Base-by-base conservation (phyloP, 2,113 vertebrate species). In the Trinectes maculatus region DNA sequence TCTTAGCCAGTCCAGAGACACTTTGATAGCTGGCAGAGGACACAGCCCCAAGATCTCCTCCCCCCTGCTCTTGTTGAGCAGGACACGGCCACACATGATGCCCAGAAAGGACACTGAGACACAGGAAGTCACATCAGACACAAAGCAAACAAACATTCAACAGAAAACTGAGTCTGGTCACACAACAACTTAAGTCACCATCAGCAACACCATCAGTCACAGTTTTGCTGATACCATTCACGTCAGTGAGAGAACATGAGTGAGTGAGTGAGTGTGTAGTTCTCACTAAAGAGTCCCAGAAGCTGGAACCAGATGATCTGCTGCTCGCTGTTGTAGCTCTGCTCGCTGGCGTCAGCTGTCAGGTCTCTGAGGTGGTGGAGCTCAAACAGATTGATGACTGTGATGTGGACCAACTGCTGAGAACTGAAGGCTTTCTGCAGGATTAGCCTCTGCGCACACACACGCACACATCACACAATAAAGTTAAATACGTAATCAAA, bases 331-430 rank as follows among this genome's bases (percentile, higher is more conserved):
- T 81, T 82, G 75, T 40, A 95, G 79, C 94, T 91, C 85, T 95
- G 95, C 70, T 98, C 95, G 2, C 94, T 87, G 28, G 92, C 84
- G 53, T 97, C 96, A 0, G 90, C 93, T 69, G 93, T 92, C 79
- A 96, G 95, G 82, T 98, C 97, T 71, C 96, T 87, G 66, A 99
- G 94, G 89, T 99, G 98, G 74, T 99, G 97, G 3, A 99, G 93
- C 79, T 97, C 96, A 66, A 99, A 99, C 77, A 99, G 92, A 89
- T 99, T 99, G 87, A 99, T 98, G 79, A 99, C 94, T 10, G 96
- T 97, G 88, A 99, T 95, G 56, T 99, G 98, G 71, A 99, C 97
- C 62, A 99, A 92, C 91, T 99, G 98, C 88, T 99, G 98, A 42
- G 97, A 98, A 83, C 94, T 98, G 91, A 99, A 98, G 81, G 95